These are phyloP conservation scores for Lottia scabra DNA, from an alignment of 2,888 invertebrate genomes.

Conservation along the genomic window DNA sequence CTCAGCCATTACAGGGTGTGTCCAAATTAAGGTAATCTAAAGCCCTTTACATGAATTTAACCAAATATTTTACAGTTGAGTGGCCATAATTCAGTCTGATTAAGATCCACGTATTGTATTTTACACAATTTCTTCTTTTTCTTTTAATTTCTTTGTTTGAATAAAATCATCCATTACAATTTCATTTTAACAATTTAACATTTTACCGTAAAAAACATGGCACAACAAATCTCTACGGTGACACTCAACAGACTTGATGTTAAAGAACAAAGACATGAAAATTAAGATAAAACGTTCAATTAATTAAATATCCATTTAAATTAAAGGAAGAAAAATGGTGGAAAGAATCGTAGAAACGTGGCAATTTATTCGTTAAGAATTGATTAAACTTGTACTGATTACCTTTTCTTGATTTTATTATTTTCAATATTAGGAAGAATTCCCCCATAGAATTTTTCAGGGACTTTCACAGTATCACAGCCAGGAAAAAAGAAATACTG, in stretches of 20 bases:
- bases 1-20: no score
- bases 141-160: neutral
- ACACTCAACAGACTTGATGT: neutral
- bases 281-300: conserved; percentile 3
- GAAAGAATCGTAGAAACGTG: neutral
- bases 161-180: neutral
- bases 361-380: neutral
- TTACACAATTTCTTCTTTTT: neutral
- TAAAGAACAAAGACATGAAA: neutral
- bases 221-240: neutral
- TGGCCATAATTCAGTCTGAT: no score
- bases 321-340: neutral
- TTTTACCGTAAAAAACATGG: neutral
- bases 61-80: no score
- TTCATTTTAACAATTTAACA: neutral
- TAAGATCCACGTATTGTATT: no score
- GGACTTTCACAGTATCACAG: no score
- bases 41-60: no score
- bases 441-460: no score
- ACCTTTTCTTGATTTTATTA: no score
- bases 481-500: no score
- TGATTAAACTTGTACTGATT: neutral
- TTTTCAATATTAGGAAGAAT: no score
- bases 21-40: no score
- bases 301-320: conserved; percentile 4